Percentiles rank a stretch among this genome's conserved stretches.
These are phyloP conservation scores for Actias luna DNA, from an alignment of 2,888 invertebrate genomes.

Conservation along the genomic window DNA sequence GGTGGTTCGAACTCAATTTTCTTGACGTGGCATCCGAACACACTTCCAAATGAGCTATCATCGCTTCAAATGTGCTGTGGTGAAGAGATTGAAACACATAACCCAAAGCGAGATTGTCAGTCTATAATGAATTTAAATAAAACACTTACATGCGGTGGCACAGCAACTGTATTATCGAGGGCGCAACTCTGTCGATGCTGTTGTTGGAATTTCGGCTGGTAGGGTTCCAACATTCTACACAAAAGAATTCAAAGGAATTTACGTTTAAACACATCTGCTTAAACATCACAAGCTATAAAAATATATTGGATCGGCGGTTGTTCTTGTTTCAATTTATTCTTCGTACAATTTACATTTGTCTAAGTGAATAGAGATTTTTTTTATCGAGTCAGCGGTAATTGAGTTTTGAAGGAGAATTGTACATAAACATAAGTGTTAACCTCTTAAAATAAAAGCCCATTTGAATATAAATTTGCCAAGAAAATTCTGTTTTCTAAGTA, in stretches of 20 bases:
- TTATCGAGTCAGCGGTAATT: background rate
- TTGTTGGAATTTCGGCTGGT: constrained; percentile 94
- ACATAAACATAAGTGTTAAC: too few species aligned
- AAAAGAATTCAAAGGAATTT: background rate
- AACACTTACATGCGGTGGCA: constrained; percentile 70
- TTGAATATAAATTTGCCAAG: too few species aligned
- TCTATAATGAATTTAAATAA: background rate
- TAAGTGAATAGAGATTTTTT: background rate
- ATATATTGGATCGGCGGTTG: background rate
- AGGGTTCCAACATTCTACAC: constrained; percentile 91
- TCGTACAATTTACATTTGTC: background rate
- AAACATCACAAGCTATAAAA: background rate
- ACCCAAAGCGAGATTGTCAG: too few species aligned
- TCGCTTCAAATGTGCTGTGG: too few species aligned
- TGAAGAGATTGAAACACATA: too few species aligned
- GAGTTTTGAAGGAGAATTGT: too few species aligned
- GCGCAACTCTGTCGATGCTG: constrained; percentile 91
- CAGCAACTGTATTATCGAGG: constrained; percentile 75
- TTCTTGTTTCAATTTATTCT: background rate
- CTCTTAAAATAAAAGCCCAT: too few species aligned
- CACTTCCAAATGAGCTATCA: too few species aligned
- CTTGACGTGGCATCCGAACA: too few species aligned
- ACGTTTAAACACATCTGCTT: background rate
- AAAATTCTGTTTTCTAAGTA: too few species aligned
- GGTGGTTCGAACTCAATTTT: too few species aligned